Conservation (phyloP, 2,888 invertebrate genomes). For the Allygus modestus region DNA sequence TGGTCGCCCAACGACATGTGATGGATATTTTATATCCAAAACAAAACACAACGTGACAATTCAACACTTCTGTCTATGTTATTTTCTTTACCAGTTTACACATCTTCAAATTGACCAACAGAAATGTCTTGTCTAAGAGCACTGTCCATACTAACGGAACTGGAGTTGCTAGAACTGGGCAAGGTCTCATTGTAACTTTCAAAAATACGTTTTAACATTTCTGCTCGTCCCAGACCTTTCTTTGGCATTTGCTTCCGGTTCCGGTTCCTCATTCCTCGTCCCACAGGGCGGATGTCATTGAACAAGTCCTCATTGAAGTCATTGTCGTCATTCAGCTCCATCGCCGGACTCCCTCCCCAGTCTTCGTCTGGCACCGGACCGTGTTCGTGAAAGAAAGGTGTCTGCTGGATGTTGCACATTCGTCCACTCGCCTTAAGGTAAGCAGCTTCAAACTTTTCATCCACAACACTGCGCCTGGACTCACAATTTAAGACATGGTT, state of each 20-base stretch:
- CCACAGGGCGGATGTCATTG: not conserved
- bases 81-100: not conserved
- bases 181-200: not conserved
- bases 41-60: too few relatives aligned
- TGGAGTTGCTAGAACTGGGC: not conserved
- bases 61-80: too few relatives aligned
- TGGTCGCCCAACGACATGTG: too few relatives aligned
- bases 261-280: not conserved
- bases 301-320: slow-evolving; percentile 11
- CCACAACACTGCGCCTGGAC: slow-evolving; percentile 9
- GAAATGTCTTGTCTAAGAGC: not conserved
- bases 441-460: slow-evolving; percentile 1
- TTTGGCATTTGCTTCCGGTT: not conserved
- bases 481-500: slow-evolving; percentile 48
- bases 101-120: slow-evolving; percentile 39
- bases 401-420: not conserved
- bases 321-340: not conserved
- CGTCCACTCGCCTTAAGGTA: not conserved
- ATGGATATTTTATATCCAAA: too few relatives aligned
- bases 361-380: slow-evolving; percentile 26
- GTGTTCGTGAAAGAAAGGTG: slow-evolving; percentile 26
- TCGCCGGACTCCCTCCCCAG: slow-evolving; percentile 28
- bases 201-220: slow-evolving; percentile 11
- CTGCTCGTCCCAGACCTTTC: slow-evolving; percentile 37
- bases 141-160: not conserved